A percentile compares a stretch with the other conserved stretches of the same genome.
Evolutionary conservation across 2,888 invertebrate genomes (phyloP).

Genomic region (Prionchulus punctatus): DNA sequence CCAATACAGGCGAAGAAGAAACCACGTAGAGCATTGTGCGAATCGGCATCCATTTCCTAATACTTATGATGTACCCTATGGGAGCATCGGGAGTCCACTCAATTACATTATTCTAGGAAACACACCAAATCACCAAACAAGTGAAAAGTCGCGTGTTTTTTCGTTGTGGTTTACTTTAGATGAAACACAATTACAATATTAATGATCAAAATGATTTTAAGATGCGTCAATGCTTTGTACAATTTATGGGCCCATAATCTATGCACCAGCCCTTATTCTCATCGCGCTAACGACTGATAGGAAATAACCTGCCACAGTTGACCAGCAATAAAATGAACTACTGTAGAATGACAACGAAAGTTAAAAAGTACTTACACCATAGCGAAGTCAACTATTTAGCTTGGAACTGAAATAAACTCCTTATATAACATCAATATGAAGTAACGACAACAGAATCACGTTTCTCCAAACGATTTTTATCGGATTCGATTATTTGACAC

Average conservation of each 20-base stretch:
- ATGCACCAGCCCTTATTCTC: conserved; percentile 86
- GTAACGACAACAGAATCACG: conserved; percentile 22
- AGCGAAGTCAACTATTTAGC: conserved; percentile 26
- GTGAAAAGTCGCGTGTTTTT: no score
- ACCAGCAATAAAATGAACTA: conserved; percentile 40
- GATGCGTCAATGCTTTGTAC: conserved; percentile 73
- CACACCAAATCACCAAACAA: no score
- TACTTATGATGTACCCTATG: conserved; percentile 76
- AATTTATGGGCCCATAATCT: conserved; percentile 79
- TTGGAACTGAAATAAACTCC: conserved; percentile 24
- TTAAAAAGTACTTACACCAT: no score
- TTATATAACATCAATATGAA: conserved; percentile 23
- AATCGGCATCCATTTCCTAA: conserved; percentile 81
- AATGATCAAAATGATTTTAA: conserved; percentile 59
- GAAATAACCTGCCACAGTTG: conserved; percentile 49
- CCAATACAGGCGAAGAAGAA: conserved; percentile 93
- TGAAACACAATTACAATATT: conserved; percentile 74
- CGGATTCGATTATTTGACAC: no score
- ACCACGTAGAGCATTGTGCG: conserved; percentile 74
- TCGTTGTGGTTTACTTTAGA: no score
- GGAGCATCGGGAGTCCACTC: conserved; percentile 70
- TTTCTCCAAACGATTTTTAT: conserved; percentile 29
- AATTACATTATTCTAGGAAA: conserved; percentile 56
- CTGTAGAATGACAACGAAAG: no score
- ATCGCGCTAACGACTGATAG: conserved; percentile 50